Evolutionary conservation across 2,888 invertebrate species (phyloP).

Genomic region (Polymixis lichenea): DNA sequence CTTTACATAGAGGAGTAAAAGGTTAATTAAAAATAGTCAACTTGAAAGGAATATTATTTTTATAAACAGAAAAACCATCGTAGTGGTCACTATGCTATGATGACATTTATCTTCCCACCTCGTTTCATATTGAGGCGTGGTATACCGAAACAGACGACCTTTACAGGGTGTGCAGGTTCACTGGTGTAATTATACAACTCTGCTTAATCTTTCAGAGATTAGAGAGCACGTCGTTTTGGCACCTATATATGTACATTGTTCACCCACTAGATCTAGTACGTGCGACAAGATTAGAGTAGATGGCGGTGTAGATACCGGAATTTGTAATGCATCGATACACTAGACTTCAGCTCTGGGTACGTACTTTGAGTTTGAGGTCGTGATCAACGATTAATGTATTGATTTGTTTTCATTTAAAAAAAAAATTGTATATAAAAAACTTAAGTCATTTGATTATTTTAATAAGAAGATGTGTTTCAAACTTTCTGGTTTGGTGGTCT

Average conservation of each 20-base stretch:
- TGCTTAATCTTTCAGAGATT: constrained; percentile 37
- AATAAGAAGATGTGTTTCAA: not conserved
- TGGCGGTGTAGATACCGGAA: not conserved
- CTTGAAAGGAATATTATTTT: constrained; percentile 1
- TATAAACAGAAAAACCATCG: not conserved
- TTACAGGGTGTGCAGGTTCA: constrained; percentile 5
- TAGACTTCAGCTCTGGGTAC: not conserved
- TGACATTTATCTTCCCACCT: constrained; percentile 35
- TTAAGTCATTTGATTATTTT: not conserved
- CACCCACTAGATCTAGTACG: constrained; percentile 1
- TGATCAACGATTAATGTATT: no score
- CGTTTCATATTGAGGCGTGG: constrained; percentile 21
- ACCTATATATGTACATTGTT: not conserved
- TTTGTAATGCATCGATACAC: not conserved
- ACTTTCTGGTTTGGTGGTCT: not conserved
- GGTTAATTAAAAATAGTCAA: no score
- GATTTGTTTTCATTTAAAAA: no score
- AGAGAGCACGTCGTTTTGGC: constrained; percentile 17
- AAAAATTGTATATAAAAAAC: no score
- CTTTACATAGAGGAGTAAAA: no score
- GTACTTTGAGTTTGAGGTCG: not conserved
- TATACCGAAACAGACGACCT: constrained; percentile 22
- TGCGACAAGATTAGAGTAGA: constrained; percentile 20
- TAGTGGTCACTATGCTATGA: not conserved
- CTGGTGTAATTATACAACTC: constrained; percentile 17